Evolutionary conservation across 2,113 vertebrate genomes (phyloP).

Genomic region (Athene cunicularia): DNA sequence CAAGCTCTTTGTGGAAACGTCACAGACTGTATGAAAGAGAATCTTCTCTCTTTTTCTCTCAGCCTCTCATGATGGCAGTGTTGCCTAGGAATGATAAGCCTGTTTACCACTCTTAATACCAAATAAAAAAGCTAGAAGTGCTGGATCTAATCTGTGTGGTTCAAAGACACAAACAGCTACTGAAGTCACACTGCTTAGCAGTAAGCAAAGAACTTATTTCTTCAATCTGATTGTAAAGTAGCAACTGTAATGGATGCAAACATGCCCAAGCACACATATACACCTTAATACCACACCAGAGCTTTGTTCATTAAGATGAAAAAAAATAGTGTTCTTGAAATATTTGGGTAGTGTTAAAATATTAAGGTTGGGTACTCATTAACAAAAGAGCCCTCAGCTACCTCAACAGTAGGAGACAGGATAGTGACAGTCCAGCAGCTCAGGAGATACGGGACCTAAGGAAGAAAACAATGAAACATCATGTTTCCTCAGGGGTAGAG

Average conservation of each 20-base stretch:
- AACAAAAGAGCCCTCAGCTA: background rate
- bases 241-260: background rate
- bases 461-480: background rate
- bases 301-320: background rate
- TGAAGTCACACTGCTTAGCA: background rate
- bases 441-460: background rate
- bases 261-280: background rate
- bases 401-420: background rate
- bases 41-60: background rate
- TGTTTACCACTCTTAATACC: background rate
- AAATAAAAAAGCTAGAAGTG: background rate
- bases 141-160: background rate
- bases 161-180: background rate
- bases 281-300: fast-evolving
- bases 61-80: background rate
- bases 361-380: background rate
- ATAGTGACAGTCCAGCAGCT: background rate
- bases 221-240: background rate
- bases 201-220: background rate
- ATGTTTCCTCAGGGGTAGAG: background rate
- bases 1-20: background rate
- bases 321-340: background rate
- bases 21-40: background rate
- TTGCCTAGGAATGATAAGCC: background rate
- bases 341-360: background rate